Conservation (phyloP, 1,140 invertebrate species). For the Macrobrachium nipponense region DNA sequence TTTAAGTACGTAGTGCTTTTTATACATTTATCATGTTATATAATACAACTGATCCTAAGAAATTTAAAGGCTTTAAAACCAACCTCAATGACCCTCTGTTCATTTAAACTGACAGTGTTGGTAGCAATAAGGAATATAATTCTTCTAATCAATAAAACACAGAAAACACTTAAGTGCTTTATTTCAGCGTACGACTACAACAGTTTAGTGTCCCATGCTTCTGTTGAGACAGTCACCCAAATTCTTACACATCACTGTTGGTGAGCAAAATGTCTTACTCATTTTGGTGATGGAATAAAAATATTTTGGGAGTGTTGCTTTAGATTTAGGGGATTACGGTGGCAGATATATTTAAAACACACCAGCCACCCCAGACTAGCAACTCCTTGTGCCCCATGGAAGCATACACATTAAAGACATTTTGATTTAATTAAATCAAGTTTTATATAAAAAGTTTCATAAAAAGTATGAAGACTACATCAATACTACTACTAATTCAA, state of each 20-base stretch:
- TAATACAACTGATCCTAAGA: too few species aligned
- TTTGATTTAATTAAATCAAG: not conserved
- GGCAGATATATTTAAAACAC: conserved; percentile 34
- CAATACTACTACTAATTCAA: conserved; percentile 4
- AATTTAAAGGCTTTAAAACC: too few species aligned
- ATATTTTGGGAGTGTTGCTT: conserved; percentile 14
- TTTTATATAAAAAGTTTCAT: not conserved
- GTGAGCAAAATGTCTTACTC: not conserved
- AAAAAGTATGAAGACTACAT: not conserved
- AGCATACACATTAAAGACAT: not conserved
- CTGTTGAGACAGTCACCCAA: conserved; percentile 42
- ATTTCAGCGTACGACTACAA: conserved; percentile 50
- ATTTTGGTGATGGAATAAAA: not conserved
- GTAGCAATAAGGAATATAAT: too few species aligned
- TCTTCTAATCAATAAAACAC: too few species aligned
- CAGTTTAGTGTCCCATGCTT: conserved; percentile 54
- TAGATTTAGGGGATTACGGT: conserved; percentile 18
- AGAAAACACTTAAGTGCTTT: conserved; percentile 30
- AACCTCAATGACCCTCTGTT: too few species aligned
- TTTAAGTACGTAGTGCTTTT: too few species aligned
- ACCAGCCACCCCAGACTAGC: conserved; percentile 53
- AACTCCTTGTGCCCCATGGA: conserved; percentile 32
- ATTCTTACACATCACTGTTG: conserved; percentile 23
- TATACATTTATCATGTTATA: too few species aligned
- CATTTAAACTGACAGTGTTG: too few species aligned